phyloP scores from a whole-genome alignment of 2,797 vertebrate species.

The Zalophus californianus region DNA sequence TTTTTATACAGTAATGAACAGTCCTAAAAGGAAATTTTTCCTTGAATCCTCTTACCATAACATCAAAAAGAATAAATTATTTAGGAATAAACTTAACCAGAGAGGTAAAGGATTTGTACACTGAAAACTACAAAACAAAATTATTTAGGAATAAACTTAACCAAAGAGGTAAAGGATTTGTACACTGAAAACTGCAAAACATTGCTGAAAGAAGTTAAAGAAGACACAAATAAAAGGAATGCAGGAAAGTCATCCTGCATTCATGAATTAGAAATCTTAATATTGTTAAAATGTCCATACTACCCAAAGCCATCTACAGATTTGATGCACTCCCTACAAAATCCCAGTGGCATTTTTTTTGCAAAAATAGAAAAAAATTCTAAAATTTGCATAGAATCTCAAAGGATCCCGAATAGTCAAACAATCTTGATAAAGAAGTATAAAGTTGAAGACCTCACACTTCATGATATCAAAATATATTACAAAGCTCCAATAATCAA shows the following conservation, averaged over 20 bases:
- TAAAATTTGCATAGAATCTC: neutral
- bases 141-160: neutral
- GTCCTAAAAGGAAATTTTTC: neutral
- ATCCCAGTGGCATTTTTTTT: neutral
- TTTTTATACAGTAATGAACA: neutral
- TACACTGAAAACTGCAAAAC: neutral
- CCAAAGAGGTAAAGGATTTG: neutral
- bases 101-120: neutral
- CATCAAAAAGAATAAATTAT: neutral
- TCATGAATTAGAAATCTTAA: neutral
- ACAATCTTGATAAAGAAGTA: neutral
- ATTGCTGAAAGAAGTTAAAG: neutral
- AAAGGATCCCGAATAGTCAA: neutral
- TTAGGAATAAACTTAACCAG: neutral
- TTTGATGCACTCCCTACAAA: neutral
- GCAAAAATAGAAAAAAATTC: neutral
- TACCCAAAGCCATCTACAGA: neutral
- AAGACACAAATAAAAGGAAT: neutral
- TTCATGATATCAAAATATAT: neutral
- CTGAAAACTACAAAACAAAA: neutral
- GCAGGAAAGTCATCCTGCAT: neutral
- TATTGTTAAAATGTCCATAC: neutral
- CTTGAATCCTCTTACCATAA: neutral
- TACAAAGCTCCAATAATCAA: neutral
- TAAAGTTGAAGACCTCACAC: neutral